phyloP scores from a whole-genome alignment of 2,113 vertebrate genomes.

The Ranitomeya imitator region DNA sequence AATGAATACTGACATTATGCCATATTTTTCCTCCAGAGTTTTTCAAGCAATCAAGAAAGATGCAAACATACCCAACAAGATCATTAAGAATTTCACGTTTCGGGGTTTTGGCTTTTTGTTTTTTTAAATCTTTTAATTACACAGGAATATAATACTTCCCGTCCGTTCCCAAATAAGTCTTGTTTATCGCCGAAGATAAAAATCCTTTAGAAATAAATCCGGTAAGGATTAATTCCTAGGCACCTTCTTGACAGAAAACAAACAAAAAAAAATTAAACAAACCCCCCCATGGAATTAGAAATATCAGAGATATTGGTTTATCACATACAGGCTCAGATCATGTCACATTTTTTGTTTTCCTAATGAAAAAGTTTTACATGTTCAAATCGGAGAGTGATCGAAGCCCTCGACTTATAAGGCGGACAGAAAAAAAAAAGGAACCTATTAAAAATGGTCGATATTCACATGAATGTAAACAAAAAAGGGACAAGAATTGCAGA shows the following conservation, averaged over 20 bases:
- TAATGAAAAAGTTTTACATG: conserved; percentile 10
- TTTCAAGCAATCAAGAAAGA: conserved; percentile 61
- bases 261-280: conserved; percentile 54
- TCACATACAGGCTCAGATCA: conserved; percentile 60
- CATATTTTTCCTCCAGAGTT: background rate
- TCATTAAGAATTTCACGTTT: conserved; percentile 64
- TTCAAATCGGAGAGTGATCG: conserved; percentile 18
- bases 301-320: conserved; percentile 62
- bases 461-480: conserved; percentile 71
- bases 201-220: conserved; percentile 67
- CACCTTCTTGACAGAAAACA: conserved; percentile 67
- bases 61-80: conserved; percentile 56
- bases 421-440: conserved; percentile 57
- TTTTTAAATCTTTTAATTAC: conserved; percentile 63
- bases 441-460: conserved; percentile 65
- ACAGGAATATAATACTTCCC: conserved; percentile 64
- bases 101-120: conserved; percentile 35
- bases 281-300: conserved; percentile 59
- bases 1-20: background rate
- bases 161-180: conserved; percentile 63
- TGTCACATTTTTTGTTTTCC: conserved; percentile 60
- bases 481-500: conserved; percentile 59
- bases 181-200: conserved; percentile 67
- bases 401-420: conserved; percentile 63
- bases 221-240: conserved; percentile 69